phyloP scores from a whole-genome alignment of 30 jellyfish, hydroid and myxozoan species.

The Mastigias papua region DNA sequence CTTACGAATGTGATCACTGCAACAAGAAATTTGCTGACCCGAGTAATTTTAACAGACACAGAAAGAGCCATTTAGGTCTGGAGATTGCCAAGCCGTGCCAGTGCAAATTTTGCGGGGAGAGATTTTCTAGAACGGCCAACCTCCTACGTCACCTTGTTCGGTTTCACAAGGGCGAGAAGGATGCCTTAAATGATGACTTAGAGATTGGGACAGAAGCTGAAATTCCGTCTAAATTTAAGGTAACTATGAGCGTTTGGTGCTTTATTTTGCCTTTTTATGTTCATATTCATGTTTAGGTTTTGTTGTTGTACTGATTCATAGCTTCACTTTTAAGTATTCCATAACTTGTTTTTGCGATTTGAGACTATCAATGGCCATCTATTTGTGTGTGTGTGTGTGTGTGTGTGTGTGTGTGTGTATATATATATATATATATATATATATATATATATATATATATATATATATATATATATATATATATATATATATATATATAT shows the following conservation, averaged over 20 bases:
- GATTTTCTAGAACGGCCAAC: conserved; percentile 43
- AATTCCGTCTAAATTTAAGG: not conserved
- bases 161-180: conserved; percentile 30
- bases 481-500: too few species aligned
- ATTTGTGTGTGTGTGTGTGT: too few species aligned
- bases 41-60: conserved; percentile 51
- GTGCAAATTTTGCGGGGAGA: conserved; percentile 32
- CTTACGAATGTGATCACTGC: conserved; percentile 44
- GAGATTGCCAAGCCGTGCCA: conserved; percentile 31
- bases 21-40: conserved; percentile 40
- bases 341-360: too few species aligned
- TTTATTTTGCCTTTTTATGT: too few species aligned
- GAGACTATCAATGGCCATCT: too few species aligned
- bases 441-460: too few species aligned
- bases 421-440: too few species aligned
- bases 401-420: too few species aligned
- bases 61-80: conserved; percentile 23
- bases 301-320: too few species aligned
- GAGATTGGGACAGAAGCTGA: conserved; percentile 2
- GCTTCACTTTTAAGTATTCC: too few species aligned
- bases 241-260: not conserved
- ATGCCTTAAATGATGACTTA: conserved; percentile 13
- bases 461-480: too few species aligned
- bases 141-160: conserved; percentile 39
- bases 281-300: too few species aligned